Conservation (phyloP, 2,113 vertebrate genomes). For the Sorex araneus region DNA sequence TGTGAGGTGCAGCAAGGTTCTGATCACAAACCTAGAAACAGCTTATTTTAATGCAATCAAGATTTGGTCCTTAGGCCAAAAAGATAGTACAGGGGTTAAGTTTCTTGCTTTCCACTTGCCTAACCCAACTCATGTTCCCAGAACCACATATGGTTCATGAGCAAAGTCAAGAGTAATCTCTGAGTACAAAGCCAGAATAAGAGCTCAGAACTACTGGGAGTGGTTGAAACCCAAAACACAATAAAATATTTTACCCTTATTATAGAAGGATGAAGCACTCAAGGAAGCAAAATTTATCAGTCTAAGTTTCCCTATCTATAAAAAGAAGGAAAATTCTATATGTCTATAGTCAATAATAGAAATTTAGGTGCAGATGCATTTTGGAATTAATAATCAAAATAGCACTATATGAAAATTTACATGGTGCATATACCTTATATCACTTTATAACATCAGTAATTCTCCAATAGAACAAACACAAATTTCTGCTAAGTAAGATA, state of each 20-base stretch:
- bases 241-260: neutral
- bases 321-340: neutral
- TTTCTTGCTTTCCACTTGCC: no score
- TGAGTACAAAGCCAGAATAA: no score
- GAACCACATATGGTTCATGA: no score
- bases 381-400: neutral
- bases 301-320: neutral
- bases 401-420: neutral
- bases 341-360: neutral
- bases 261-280: neutral
- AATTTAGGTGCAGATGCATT: neutral
- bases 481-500: neutral
- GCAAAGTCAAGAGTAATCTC: no score
- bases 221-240: neutral
- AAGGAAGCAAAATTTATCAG: neutral
- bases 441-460: neutral
- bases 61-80: neutral
- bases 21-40: neutral
- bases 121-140: no score
- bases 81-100: no score
- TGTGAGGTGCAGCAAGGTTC: neutral
- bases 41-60: neutral
- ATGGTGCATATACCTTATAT: accelerated
- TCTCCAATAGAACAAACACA: neutral
- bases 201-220: no score